These are phyloP conservation scores for Chiroxiphia lanceolata DNA, from an alignment of 2,797 vertebrate species.

Conservation along the genomic window DNA sequence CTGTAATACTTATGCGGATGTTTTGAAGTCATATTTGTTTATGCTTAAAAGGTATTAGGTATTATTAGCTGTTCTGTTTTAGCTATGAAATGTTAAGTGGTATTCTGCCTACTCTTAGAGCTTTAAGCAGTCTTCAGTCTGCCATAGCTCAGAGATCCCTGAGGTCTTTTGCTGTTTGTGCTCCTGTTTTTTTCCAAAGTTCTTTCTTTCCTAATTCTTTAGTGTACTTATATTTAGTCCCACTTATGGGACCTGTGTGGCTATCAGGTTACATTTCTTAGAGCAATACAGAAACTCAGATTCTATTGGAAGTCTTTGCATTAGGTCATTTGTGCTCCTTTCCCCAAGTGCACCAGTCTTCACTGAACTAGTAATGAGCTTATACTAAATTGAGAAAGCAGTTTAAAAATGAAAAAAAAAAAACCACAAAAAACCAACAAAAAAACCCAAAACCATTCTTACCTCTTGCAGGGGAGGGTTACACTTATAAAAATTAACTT, in stretches of 20 bases:
- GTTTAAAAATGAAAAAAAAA: neutral
- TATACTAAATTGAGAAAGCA: neutral
- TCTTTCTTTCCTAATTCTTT: neutral
- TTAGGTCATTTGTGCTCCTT: neutral
- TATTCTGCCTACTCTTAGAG: neutral
- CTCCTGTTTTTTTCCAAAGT: neutral
- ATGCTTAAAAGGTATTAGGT: neutral
- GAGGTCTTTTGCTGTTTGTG: neutral
- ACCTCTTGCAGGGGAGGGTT: neutral
- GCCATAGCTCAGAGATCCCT: neutral
- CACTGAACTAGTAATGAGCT: neutral
- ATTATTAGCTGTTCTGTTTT: neutral
- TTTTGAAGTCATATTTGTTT: neutral
- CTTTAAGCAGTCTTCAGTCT: neutral
- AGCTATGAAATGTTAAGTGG: neutral
- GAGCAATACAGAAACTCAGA: neutral
- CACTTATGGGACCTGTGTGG: rapidly evolving
- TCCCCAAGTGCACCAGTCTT: rapidly evolving
- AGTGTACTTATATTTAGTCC: neutral
- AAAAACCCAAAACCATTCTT: neutral
- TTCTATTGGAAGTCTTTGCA: neutral
- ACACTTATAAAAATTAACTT: neutral
- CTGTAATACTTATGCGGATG: neutral
- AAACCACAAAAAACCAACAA: neutral
- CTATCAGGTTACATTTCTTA: neutral